These are phyloP conservation scores for Acleris cristana DNA, from an alignment of 2,888 invertebrate species.

Conservation along the genomic window DNA sequence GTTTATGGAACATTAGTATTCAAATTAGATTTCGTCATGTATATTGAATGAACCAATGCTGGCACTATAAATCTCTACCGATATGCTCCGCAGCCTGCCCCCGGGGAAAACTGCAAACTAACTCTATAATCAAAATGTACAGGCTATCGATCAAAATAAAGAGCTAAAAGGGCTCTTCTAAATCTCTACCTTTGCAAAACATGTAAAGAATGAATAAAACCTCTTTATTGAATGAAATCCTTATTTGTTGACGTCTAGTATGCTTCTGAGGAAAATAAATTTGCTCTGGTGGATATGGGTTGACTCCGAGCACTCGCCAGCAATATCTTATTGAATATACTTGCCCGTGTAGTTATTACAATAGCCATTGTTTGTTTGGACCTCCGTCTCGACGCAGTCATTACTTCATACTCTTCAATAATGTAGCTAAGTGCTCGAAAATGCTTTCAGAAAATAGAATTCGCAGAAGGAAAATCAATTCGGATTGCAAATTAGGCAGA, in stretches of 20 bases:
- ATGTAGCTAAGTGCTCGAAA: slow-evolving; percentile 21
- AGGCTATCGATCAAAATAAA: slow-evolving; percentile 45
- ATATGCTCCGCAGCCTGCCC: slow-evolving; percentile 21
- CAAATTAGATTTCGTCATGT: slow-evolving; percentile 9
- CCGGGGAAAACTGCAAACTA: slow-evolving; percentile 42
- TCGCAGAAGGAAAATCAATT: slow-evolving; percentile 26
- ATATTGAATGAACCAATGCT: slow-evolving; percentile 16
- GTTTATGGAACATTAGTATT: background rate
- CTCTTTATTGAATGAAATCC: slow-evolving; percentile 74
- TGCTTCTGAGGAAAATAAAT: slow-evolving; percentile 77
- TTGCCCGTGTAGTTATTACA: slow-evolving; percentile 50
- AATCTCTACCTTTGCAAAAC: slow-evolving; percentile 48
- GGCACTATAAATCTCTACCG: slow-evolving; percentile 23
- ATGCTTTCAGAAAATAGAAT: slow-evolving; percentile 19
- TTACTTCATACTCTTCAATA: slow-evolving; percentile 15
- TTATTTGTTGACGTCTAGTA: slow-evolving; percentile 81
- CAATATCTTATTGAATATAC: slow-evolving; percentile 69
- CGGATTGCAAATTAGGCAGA: slow-evolving; percentile 34
- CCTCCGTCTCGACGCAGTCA: slow-evolving; percentile 7
- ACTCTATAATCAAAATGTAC: slow-evolving; percentile 45
- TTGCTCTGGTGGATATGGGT: slow-evolving; percentile 69
- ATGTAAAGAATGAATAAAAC: slow-evolving; percentile 64
- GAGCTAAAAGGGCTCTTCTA: slow-evolving; percentile 32
- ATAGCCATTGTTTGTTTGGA: slow-evolving; percentile 31
- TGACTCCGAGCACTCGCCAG: slow-evolving; percentile 64